Base-by-base conservation (phyloP, 2,888 invertebrate genomes). In the Epistrophe grossulariae region DNA sequence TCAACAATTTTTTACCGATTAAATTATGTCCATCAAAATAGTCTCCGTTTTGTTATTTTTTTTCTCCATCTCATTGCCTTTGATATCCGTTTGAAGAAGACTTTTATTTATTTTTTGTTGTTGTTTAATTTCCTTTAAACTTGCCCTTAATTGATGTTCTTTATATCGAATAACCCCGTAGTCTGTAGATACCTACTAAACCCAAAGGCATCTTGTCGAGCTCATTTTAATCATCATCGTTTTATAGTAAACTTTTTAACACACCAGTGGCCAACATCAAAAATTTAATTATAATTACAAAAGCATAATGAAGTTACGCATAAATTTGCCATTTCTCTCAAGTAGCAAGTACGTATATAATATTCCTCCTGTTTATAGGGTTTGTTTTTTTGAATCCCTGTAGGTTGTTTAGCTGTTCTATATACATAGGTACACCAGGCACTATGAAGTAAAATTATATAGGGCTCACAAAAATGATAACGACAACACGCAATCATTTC, bases 401-500 rank as follows among this genome's bases (percentile, higher is more conserved):
- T 82, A 43, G 38, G 38, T 78, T 19, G 28, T 24, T 55, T 52
- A 11, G 10, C 24, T 8, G 9, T 9, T 19, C 11, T 24, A 13
- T 13, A 11, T 5, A 28, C 2, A 0, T 55, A 28, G 7, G 28
- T 28, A 55, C 24, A 45, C 7, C 2, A 19, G 48, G 31, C 10
- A 50, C 31, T 10, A 28, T 31, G 17, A 45, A 17, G 50, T 19
- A 35, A 50, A 68, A 68, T 50, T 68, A 13, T 68, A 55, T 11
- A 62, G 43, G 28, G 15, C 66, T 79, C 73, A 66, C 64, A 64
- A 72, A 76, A 62, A 66, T 71, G 76, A 68, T 77, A 84, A 77
- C 48, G 68, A 68, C 83, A 79, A 79, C 77, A 68, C 72, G 84
- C 84, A 81, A 77, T 81, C 72, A 60, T 84, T 81, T 77, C 60